A percentile compares a stretch with the other conserved stretches of the same genome.
These are phyloP conservation scores for Dromaius novaehollandiae DNA, from an alignment of 2,113 vertebrate genomes.

Conservation along the genomic window DNA sequence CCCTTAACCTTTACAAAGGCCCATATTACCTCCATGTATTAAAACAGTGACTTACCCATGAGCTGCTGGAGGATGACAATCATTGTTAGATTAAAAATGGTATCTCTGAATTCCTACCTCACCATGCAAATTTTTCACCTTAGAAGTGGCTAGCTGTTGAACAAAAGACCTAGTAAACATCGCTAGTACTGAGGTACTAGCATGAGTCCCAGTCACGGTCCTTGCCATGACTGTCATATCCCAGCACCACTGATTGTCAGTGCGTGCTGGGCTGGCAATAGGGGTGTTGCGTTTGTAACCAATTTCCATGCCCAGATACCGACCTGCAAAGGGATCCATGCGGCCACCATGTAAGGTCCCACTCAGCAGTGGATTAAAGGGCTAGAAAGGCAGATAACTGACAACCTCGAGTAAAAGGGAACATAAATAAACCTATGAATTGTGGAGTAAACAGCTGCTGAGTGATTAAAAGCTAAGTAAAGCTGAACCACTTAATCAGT, in stretches of 20 bases:
- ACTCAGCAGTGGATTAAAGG: background rate
- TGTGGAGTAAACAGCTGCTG: conserved; percentile 55
- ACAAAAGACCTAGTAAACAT: background rate
- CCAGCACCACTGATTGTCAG: background rate
- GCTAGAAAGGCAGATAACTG: background rate
- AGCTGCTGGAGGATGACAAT: background rate
- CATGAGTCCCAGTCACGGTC: background rate
- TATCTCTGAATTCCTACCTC: background rate
- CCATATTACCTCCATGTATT: rapidly evolving
- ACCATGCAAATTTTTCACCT: background rate
- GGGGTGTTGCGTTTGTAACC: background rate
- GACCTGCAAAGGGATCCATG: rapidly evolving
- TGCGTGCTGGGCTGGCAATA: background rate
- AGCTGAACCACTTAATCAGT: conserved; percentile 54
- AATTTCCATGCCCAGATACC: background rate
- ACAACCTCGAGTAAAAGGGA: background rate
- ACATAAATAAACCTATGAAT: conserved; percentile 17
- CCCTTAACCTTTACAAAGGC: background rate
- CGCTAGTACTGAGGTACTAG: background rate
- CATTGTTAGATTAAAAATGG: background rate
- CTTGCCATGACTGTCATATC: no score
- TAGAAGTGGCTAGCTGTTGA: background rate
- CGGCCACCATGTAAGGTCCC: background rate
- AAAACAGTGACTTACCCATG: background rate
- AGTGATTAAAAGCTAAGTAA: conserved; percentile 68